A percentile compares a stretch with the other conserved stretches of the same genome.
These are phyloP conservation scores for Pycnomerus fuliginosus DNA, from an alignment of 2,888 invertebrate genomes.

Conservation along the genomic window DNA sequence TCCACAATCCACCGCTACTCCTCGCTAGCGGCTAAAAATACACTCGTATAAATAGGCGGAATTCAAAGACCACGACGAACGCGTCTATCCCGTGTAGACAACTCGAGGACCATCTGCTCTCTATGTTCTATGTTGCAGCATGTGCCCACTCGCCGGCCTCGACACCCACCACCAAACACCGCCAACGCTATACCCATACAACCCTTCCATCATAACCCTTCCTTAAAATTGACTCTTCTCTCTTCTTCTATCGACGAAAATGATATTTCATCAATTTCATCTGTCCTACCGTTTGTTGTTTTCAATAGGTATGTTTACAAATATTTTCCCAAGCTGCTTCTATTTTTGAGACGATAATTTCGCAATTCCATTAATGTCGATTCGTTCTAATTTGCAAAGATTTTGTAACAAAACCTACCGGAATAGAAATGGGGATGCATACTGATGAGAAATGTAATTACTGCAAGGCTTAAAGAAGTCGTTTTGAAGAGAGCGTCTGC, in stretches of 20 bases:
- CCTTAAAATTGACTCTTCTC: not conserved
- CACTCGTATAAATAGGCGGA: conserved; percentile 48
- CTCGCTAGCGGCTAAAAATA: conserved; percentile 51
- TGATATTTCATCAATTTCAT: too few relatives aligned
- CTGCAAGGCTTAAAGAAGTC: too few relatives aligned
- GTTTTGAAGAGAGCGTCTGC: too few relatives aligned
- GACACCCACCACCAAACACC: conserved; percentile 3
- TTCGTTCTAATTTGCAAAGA: too few relatives aligned
- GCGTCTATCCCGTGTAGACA: conserved; percentile 36
- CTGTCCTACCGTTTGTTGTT: too few relatives aligned
- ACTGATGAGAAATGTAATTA: too few relatives aligned
- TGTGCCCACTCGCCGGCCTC: conserved; percentile 2
- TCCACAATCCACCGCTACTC: conserved; percentile 45
- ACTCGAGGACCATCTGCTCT: conserved; percentile 29
- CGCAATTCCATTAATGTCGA: too few relatives aligned
- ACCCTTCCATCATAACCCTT: not conserved
- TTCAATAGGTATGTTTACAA: too few relatives aligned
- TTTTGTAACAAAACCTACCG: too few relatives aligned
- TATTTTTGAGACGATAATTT: too few relatives aligned
- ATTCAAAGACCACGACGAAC: conserved; percentile 42
- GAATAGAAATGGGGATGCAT: too few relatives aligned
- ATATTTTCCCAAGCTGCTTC: too few relatives aligned
- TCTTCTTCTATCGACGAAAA: not conserved
- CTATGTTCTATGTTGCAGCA: conserved; percentile 9
- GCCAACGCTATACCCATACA: conserved; percentile 1